A percentile compares a stretch with the other conserved stretches of the same genome.
These are phyloP conservation scores for Lethrus apterus DNA, from an alignment of 1,140 invertebrate genomes.

Conservation along the genomic window DNA sequence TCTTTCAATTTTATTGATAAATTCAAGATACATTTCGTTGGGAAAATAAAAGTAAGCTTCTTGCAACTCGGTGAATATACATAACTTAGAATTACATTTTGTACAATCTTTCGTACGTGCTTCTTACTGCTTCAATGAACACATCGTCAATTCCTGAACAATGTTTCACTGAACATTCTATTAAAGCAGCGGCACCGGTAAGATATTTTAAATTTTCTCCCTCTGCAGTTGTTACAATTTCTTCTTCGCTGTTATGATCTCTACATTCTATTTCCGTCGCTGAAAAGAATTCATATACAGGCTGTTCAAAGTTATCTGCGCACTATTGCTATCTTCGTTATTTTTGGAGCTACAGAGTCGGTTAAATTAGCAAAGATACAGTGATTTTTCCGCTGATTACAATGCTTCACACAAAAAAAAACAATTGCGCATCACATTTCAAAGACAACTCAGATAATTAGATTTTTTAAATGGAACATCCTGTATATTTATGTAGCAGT, in stretches of 20 bases:
- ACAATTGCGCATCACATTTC: too few relatives aligned
- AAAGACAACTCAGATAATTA: too few relatives aligned
- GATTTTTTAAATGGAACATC: too few relatives aligned
- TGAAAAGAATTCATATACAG: constrained; percentile 10
- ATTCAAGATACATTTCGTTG: not conserved
- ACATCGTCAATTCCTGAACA: constrained; percentile 13
- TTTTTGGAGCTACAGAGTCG: too few relatives aligned
- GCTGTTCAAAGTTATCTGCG: too few relatives aligned
- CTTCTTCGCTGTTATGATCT: not conserved
- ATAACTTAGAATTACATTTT: too few relatives aligned
- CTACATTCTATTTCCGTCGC: constrained; percentile 12
- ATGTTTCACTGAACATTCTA: constrained; percentile 16
- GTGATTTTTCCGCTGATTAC: too few relatives aligned
- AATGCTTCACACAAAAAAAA: too few relatives aligned
- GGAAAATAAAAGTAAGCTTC: not conserved
- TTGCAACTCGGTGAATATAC: too few relatives aligned
- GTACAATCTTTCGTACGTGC: constrained; percentile 4
- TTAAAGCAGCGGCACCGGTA: constrained; percentile 15
- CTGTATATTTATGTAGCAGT: too few relatives aligned
- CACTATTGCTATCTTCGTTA: too few relatives aligned
- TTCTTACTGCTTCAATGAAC: constrained; percentile 16
- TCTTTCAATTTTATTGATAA: not conserved
- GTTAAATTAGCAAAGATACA: too few relatives aligned
- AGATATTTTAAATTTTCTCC: constrained; percentile 16
- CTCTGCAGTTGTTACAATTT: constrained; percentile 15